Evolutionary conservation across 2,888 invertebrate species (phyloP).

Genomic region (Lordiphosa fenestrarum): DNA sequence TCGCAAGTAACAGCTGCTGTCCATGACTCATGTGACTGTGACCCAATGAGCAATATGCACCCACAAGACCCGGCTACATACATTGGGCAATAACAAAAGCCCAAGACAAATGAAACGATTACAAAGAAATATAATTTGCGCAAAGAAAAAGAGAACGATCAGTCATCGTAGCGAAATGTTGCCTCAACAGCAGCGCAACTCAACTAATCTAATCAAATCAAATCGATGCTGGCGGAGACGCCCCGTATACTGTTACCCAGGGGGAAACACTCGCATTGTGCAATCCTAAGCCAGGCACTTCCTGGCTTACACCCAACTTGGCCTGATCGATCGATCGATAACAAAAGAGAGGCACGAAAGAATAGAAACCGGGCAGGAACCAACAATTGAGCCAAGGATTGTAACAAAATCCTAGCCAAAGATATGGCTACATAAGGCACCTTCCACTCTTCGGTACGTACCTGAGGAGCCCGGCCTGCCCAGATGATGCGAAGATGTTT

Average conservation of each 20-base stretch:
- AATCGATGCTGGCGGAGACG: conserved; percentile 48
- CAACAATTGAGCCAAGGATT: conserved; percentile 59
- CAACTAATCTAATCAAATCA: conserved; percentile 61
- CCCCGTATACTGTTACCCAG: conserved; percentile 43
- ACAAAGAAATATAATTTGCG: conserved; percentile 73
- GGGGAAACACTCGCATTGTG: conserved; percentile 33
- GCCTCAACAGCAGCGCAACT: conserved; percentile 48
- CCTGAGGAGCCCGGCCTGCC: conserved; percentile 19
- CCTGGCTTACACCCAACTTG: conserved; percentile 65
- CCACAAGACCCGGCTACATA: conserved; percentile 52
- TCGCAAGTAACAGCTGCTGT: conserved; percentile 46
- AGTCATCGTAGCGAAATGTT: conserved; percentile 63
- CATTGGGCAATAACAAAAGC: conserved; percentile 54
- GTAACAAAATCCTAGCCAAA: conserved; percentile 66
- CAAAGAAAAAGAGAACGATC: conserved; percentile 51
- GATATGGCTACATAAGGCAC: conserved; percentile 32
- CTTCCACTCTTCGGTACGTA: conserved; percentile 13
- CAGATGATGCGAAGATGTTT: conserved; percentile 52
- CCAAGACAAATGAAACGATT: conserved; percentile 65
- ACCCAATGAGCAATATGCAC: conserved; percentile 71
- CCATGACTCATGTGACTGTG: conserved; percentile 52
- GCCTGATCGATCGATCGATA: conserved; percentile 59
- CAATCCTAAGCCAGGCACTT: conserved; percentile 59
- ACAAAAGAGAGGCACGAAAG: conserved; percentile 38
- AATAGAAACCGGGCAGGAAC: conserved; percentile 54